Conservation (phyloP, 2,113 vertebrate genomes). For the Aldabrachelys gigantea region DNA sequence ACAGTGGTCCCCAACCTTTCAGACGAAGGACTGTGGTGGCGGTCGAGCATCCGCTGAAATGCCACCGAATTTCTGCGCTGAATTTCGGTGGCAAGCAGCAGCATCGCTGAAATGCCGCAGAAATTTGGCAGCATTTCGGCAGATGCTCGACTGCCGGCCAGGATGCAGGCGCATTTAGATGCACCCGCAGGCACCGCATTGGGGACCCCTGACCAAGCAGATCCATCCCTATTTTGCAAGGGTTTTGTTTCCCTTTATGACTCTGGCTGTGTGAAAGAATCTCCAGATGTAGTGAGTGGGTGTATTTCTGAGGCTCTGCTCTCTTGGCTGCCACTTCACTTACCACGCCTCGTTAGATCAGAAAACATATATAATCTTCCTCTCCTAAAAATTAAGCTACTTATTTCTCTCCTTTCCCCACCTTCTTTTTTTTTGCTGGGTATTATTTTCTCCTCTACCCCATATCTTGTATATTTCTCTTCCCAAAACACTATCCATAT, state of each 20-base stretch:
- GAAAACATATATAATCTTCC: not conserved
- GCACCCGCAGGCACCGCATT: too few species aligned
- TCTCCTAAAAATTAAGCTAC: not conserved
- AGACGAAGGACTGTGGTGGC: too few species aligned
- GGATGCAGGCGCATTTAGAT: too few species aligned
- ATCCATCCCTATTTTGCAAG: not conserved
- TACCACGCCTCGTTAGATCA: not conserved
- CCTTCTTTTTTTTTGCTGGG: not conserved
- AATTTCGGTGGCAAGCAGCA: too few species aligned
- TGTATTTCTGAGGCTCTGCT: not conserved
- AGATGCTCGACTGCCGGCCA: too few species aligned
- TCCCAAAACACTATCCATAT: not conserved
- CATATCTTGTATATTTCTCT: not conserved
- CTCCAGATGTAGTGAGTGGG: too few species aligned
- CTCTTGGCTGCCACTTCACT: not conserved
- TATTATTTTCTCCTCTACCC: not conserved
- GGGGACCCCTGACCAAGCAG: not conserved
- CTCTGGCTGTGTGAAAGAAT: not conserved
- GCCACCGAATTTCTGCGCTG: too few species aligned
- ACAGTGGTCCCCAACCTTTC: too few species aligned
- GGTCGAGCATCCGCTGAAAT: too few species aligned
- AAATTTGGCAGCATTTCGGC: too few species aligned
- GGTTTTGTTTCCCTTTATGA: not conserved
- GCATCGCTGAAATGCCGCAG: too few species aligned
- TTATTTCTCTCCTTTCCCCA: not conserved